phyloP scores from a whole-genome alignment of 1,140 invertebrate genomes.

The Lasioglossum albipes region DNA sequence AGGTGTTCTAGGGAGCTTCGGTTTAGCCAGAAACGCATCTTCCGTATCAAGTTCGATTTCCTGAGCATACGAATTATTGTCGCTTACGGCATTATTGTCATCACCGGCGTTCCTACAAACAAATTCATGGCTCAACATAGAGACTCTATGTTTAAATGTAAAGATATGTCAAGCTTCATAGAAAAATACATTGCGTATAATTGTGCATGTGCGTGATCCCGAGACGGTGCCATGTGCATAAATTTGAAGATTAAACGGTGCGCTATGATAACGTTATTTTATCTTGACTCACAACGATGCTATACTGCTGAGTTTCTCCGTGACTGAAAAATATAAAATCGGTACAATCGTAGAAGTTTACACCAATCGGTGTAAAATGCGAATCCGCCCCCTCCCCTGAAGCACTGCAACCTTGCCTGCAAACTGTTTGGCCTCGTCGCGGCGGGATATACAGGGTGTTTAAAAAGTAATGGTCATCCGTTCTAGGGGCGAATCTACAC shows the following conservation, averaged over 20 bases:
- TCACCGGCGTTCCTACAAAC: conserved; percentile 40
- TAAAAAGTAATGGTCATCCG: too few relatives aligned
- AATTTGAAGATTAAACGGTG: conserved; percentile 19
- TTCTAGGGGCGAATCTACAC: too few relatives aligned
- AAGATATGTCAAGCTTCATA: neutral
- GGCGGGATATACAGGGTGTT: too few relatives aligned
- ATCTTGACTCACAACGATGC: conserved; percentile 68
- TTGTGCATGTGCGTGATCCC: conserved; percentile 4
- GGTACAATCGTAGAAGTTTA: too few relatives aligned
- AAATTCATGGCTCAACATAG: conserved; percentile 8
- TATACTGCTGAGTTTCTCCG: conserved; percentile 64
- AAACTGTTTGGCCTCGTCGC: too few relatives aligned
- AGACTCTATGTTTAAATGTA: neutral
- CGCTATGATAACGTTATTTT: neutral
- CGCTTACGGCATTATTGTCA: neutral
- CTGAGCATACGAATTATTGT: conserved; percentile 16
- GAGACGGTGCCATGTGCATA: neutral
- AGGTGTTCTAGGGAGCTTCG: conserved; percentile 70
- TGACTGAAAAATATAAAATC: conserved; percentile 53
- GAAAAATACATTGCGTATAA: conserved; percentile 33
- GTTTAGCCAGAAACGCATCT: conserved; percentile 70
- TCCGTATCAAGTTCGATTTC: conserved; percentile 37
- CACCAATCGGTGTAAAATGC: too few relatives aligned
- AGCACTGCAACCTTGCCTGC: neutral
- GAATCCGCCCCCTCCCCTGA: neutral